Conservation (phyloP, 1,140 invertebrate genomes). For the Diachasmimorpha longicaudata region DNA sequence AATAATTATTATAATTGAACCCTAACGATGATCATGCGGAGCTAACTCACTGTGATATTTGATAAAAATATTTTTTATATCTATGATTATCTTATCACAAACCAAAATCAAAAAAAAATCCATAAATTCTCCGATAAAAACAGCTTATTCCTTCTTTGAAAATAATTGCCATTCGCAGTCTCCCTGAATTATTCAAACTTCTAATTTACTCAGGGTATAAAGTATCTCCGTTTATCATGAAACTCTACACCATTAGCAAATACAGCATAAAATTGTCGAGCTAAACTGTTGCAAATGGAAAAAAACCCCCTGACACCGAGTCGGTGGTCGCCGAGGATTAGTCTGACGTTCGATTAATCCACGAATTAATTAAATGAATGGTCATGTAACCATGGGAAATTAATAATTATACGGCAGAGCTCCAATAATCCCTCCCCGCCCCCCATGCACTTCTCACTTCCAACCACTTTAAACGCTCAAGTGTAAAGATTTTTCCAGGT, state of each 20-base stretch:
- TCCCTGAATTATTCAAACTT: not conserved
- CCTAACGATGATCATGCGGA: too few relatives aligned
- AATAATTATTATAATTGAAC: too few relatives aligned
- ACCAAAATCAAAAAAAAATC: too few relatives aligned
- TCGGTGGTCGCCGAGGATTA: conserved; percentile 23
- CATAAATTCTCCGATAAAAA: too few relatives aligned
- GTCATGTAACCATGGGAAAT: conserved; percentile 31
- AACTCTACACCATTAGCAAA: not conserved
- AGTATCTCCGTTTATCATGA: not conserved
- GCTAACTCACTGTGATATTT: too few relatives aligned
- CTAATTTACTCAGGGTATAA: not conserved
- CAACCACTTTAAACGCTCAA: too few relatives aligned
- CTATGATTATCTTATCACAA: too few relatives aligned
- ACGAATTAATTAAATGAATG: conserved; percentile 33
- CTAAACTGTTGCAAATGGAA: not conserved
- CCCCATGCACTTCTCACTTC: not conserved
- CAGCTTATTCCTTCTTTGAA: too few relatives aligned
- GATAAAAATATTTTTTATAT: too few relatives aligned
- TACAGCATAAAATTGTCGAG: not conserved
- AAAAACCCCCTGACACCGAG: not conserved
- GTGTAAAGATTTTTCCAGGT: not conserved
- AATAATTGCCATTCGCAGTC: not conserved
- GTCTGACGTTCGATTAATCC: conserved; percentile 32
- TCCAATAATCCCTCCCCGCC: conserved; percentile 21
- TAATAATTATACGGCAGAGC: conserved; percentile 33